phyloP scores from a whole-genome alignment of 37 sponge, comb jelly and placozoan species.

The Halisarca cf. caerulea region DNA sequence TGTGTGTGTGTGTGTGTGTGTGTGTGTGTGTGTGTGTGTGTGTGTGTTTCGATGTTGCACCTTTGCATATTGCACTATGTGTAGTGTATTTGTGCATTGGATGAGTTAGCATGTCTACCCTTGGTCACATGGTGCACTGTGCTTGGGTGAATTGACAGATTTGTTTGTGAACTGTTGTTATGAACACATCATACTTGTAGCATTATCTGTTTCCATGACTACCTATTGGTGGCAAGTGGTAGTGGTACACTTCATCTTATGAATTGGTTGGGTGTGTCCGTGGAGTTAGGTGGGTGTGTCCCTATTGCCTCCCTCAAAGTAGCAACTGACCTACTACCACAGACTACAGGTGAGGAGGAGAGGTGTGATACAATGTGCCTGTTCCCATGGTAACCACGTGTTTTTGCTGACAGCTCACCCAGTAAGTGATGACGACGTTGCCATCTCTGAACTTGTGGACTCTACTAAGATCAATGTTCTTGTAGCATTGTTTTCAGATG shows the following conservation, averaged over 20 bases:
- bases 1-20: too few relatives aligned
- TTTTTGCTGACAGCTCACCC: slow-evolving; percentile 10
- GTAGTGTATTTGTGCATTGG: too few relatives aligned
- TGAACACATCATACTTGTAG: background rate
- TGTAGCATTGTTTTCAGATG: slow-evolving; percentile 56
- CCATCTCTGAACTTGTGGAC: slow-evolving; percentile 4
- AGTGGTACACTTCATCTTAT: slow-evolving; percentile 57
- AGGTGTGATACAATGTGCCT: slow-evolving; percentile 7
- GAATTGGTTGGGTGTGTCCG: slow-evolving; percentile 65
- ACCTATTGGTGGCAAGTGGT: slow-evolving; percentile 38
- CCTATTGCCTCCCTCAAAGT: slow-evolving; percentile 37
- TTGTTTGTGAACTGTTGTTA: background rate
- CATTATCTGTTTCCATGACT: slow-evolving; percentile 15
- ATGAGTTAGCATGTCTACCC: background rate
- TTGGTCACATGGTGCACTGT: background rate
- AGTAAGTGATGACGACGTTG: background rate
- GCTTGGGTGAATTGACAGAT: too few relatives aligned
- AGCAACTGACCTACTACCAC: slow-evolving; percentile 61
- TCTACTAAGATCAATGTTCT: slow-evolving; percentile 53
- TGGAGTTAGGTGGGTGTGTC: background rate
- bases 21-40: too few relatives aligned
- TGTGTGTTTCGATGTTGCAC: too few relatives aligned
- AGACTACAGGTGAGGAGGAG: slow-evolving; percentile 45
- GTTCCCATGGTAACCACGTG: background rate
- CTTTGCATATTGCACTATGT: too few relatives aligned